Evolutionary conservation across 1,140 invertebrate species (phyloP).

Genomic region (Lordiphosa stackelbergi): DNA sequence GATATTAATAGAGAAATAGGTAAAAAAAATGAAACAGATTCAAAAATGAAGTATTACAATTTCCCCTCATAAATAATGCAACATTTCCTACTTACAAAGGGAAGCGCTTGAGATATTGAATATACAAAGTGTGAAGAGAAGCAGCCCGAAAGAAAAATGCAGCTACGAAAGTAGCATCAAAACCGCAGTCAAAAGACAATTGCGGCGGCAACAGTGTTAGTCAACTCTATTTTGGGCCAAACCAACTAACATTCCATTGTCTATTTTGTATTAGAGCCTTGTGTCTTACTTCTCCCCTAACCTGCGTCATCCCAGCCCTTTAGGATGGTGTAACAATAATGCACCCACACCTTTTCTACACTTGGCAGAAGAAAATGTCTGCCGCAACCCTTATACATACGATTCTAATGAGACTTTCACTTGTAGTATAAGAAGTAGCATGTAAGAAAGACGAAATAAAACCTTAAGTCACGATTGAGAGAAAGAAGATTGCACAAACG

Average conservation of each 20-base stretch:
- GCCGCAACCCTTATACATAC: no score
- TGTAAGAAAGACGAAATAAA: no score
- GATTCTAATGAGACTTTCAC: no score
- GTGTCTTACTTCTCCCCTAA: slow-evolving; percentile 17
- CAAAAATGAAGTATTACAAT: slow-evolving; percentile 59
- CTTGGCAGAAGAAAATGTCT: slow-evolving; percentile 1
- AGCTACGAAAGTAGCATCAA: slow-evolving; percentile 55
- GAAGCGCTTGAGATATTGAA: slow-evolving; percentile 5
- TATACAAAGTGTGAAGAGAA: slow-evolving; percentile 6
- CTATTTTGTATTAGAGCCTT: slow-evolving; percentile 60
- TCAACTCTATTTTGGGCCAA: slow-evolving; percentile 66
- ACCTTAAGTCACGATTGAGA: background rate
- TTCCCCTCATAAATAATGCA: slow-evolving; percentile 72
- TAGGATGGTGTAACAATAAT: slow-evolving; percentile 22
- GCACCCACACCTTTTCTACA: slow-evolving; percentile 19
- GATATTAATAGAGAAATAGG: slow-evolving; percentile 10
- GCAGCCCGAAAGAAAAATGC: slow-evolving; percentile 5
- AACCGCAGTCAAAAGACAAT: slow-evolving; percentile 59
- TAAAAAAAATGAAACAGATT: no score
- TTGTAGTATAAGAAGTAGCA: no score
- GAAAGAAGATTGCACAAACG: background rate
- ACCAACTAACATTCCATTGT: slow-evolving; percentile 58
- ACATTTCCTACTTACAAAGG: slow-evolving; percentile 60
- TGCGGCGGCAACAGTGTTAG: slow-evolving; percentile 57
- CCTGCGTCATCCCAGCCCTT: slow-evolving; percentile 20